Evolutionary conservation across 2,797 vertebrate species (phyloP).

Genomic region (Rhynchotus rufescens): DNA sequence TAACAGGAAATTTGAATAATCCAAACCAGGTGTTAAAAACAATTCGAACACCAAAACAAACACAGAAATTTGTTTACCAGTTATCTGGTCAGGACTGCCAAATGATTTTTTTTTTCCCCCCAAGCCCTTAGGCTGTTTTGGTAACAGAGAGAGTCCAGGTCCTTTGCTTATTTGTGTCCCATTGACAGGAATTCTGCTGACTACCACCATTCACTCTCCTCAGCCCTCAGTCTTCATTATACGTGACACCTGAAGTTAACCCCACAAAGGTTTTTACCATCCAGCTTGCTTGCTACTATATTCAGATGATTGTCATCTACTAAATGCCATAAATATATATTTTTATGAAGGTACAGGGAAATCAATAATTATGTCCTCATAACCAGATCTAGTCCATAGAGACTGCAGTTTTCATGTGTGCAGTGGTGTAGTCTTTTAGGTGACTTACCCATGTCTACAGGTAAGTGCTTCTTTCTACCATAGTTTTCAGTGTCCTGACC

Average conservation of each 20-base stretch:
- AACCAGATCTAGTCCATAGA: neutral
- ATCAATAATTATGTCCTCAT: neutral
- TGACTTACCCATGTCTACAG: neutral
- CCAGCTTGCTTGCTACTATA: neutral
- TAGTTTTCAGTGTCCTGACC: neutral
- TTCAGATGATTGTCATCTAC: neutral
- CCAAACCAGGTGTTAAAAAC: constrained; percentile 12
- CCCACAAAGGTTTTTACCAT: neutral
- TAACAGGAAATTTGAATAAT: constrained; percentile 22
- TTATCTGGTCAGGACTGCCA: neutral
- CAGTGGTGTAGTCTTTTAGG: neutral
- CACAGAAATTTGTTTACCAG: neutral
- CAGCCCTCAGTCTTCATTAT: neutral
- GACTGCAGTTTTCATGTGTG: neutral
- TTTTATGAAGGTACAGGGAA: neutral
- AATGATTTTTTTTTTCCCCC: neutral
- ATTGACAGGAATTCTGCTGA: neutral
- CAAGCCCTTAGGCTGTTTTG: neutral
- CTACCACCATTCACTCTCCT: neutral
- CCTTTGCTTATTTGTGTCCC: neutral
- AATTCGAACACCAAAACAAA: constrained; percentile 32
- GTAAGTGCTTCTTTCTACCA: neutral
- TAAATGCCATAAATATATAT: neutral
- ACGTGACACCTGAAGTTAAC: neutral
- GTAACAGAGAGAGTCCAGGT: neutral